Evolutionary conservation across 2,888 invertebrate species (phyloP), one percentile per base, ranked within the genome.

Genomic region (Cataglyphis rosenhaueri): DNA sequence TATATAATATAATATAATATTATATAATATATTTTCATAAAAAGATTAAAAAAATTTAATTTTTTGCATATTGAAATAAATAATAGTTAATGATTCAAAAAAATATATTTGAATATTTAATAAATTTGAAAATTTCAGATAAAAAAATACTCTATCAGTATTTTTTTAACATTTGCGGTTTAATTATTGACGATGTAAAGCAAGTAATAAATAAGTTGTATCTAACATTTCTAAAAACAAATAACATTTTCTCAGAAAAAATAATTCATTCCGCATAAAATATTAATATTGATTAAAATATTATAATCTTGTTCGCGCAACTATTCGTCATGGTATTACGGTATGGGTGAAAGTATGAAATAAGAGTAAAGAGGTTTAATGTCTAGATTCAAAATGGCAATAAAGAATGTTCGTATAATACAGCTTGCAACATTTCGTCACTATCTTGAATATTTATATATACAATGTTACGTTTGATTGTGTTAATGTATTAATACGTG

Each of bases 1-100:
- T 18, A 48, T 48, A 48, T 44, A 29, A 29, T 29, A 44, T 44
- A 29, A 29, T 29, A 44, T 44, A 12, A 41, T 41, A 41, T 41
- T 41, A 41, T 41, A 32, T 32, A 32, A 32, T 32, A 48, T 48
- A 48, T 55, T 35, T 21, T 0, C 3, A 55, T 32, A 18, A 25
- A 71, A 71, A 71, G n/a, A 9, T 70, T 21, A 1, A 55, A 70
- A 35, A 55, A 35, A 21, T 3, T n/a, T 71, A 35, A 70, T 57
- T 71, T 57, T 3, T 6, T 55, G 21, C 5, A 21, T 21, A 15
- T 44, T 10, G 1, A 59, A 25, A 70, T 41, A 25, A 4, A 21
- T 29, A 29, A 9, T 18, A 29, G 15, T 48, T 48, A 71, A 35
- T 35, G 21, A 21, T 25, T 57, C 18, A 0, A 57, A 55, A 52